Conservation (phyloP, 1,140 invertebrate genomes). For the Maniola jurtina region DNA sequence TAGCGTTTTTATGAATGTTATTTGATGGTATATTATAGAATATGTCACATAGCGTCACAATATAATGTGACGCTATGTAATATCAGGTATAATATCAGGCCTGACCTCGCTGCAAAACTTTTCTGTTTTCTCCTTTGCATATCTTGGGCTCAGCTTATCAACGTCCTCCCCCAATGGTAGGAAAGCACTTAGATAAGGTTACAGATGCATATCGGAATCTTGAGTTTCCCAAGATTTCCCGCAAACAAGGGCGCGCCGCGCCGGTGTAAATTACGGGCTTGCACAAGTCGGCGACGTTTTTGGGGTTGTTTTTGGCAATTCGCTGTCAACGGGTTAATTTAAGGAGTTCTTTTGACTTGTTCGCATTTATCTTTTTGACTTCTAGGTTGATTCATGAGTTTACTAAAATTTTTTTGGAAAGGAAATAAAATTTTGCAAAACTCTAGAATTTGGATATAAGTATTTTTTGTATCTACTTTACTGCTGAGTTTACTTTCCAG, state of each 20-base stretch:
- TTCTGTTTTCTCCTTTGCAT: not conserved
- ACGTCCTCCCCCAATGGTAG: conserved; percentile 8
- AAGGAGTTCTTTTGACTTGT: conserved; percentile 50
- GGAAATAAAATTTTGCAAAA: no score
- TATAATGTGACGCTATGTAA: no score
- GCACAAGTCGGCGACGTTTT: conserved; percentile 46
- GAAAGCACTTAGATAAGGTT: conserved; percentile 31
- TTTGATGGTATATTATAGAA: no score
- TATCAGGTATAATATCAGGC: no score
- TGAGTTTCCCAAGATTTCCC: conserved; percentile 40
- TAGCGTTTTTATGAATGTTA: no score
- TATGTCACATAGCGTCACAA: no score
- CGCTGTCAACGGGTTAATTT: conserved; percentile 67
- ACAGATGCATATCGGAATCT: conserved; percentile 48
- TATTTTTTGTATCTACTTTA: no score
- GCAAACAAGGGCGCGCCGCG: conserved; percentile 60
- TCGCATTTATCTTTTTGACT: conserved; percentile 15
- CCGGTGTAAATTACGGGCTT: conserved; percentile 52
- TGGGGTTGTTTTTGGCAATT: conserved; percentile 38
- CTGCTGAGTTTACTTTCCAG: no score
- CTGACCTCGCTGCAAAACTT: no score
- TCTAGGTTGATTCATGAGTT: conserved; percentile 10
- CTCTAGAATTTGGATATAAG: no score
- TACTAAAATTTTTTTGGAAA: not conserved
- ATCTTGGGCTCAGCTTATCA: not conserved